Evolutionary conservation across 2,113 vertebrate species (phyloP).

Genomic region (Narcine bancroftii): DNA sequence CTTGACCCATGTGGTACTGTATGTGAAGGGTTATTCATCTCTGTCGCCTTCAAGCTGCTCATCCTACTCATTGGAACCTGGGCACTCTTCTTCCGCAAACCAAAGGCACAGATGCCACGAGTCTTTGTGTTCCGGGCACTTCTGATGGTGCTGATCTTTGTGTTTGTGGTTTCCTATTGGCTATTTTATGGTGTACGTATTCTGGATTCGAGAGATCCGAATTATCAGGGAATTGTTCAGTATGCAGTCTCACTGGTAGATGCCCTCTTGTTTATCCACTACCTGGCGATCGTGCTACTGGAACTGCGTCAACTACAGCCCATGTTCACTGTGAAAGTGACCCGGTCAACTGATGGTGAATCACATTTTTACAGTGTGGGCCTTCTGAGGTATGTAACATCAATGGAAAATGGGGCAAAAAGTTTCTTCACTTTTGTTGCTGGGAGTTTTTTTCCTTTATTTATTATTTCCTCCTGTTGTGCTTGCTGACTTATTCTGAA

Average conservation of each 20-base stretch:
- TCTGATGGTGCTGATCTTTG: slow-evolving; percentile 75
- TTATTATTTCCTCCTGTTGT: neutral
- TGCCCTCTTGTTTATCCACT: slow-evolving; percentile 87
- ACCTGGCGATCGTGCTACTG: slow-evolving; percentile 84
- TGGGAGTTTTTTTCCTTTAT: neutral
- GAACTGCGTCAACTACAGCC: slow-evolving; percentile 85
- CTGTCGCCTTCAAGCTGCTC: slow-evolving; percentile 87
- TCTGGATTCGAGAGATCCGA: slow-evolving; percentile 77
- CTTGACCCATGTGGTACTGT: slow-evolving; percentile 79
- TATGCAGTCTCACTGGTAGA: slow-evolving; percentile 88
- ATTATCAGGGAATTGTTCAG: slow-evolving; percentile 89
- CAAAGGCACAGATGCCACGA: slow-evolving; percentile 68
- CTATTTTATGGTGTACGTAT: slow-evolving; percentile 92
- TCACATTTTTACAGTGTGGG: slow-evolving; percentile 81
- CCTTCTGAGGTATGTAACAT: slow-evolving; percentile 68
- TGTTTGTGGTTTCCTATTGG: slow-evolving; percentile 92
- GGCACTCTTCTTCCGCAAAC: slow-evolving; percentile 80
- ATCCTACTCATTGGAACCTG: slow-evolving; percentile 84
- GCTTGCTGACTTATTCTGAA: neutral
- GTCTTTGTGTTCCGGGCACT: slow-evolving; percentile 82
- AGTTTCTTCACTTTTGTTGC: neutral
- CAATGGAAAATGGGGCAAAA: no score
- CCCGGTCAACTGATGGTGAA: slow-evolving; percentile 81
- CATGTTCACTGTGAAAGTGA: slow-evolving; percentile 73
- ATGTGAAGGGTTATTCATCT: slow-evolving; percentile 91